These are phyloP conservation scores for Apteryx owenii DNA, from an alignment of 2,113 vertebrate genomes.

Conservation along the genomic window DNA sequence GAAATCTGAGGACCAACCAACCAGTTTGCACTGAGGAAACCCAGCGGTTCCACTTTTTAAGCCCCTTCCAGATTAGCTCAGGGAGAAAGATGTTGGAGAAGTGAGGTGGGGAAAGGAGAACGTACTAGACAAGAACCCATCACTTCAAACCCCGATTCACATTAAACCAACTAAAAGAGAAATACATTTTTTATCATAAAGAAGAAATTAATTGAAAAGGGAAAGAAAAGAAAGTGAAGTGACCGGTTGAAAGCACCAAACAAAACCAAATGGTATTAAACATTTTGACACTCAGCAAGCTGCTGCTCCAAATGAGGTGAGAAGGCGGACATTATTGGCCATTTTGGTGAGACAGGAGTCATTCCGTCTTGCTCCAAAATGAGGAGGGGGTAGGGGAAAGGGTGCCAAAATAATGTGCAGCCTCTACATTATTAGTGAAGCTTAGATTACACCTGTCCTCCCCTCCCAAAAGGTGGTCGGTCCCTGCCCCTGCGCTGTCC, in stretches of 20 bases:
- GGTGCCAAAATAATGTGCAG: slow-evolving; percentile 90
- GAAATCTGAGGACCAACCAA: slow-evolving; percentile 43
- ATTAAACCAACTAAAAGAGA: slow-evolving; percentile 83
- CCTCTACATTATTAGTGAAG: slow-evolving; percentile 87
- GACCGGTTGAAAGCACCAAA: slow-evolving; percentile 76
- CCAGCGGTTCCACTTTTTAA: slow-evolving; percentile 62
- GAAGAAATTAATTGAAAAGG: slow-evolving; percentile 53
- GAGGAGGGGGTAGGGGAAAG: slow-evolving; percentile 73
- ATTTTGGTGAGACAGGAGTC: slow-evolving; percentile 90
- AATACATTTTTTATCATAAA: slow-evolving; percentile 12
- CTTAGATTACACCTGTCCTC: slow-evolving; percentile 98
- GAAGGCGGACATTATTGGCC: slow-evolving; percentile 90
- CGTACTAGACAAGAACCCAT: slow-evolving; percentile 28
- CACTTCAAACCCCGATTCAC: slow-evolving; percentile 96
- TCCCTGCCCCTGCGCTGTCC: background rate
- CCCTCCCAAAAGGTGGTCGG: slow-evolving; percentile 23
- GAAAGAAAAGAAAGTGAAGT: slow-evolving; percentile 74
- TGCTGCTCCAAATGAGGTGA: slow-evolving; percentile 84
- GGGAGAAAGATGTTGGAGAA: slow-evolving; percentile 53
- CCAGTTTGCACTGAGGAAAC: slow-evolving; percentile 18
- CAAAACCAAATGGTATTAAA: slow-evolving; percentile 78
- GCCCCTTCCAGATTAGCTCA: slow-evolving; percentile 65
- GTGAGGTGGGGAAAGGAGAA: slow-evolving; percentile 28
- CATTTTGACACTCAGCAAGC: slow-evolving; percentile 85
- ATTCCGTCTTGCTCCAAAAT: slow-evolving; percentile 91